Conservation (phyloP, 2,797 vertebrate species). For the Enteromius thamalakanensis region DNA sequence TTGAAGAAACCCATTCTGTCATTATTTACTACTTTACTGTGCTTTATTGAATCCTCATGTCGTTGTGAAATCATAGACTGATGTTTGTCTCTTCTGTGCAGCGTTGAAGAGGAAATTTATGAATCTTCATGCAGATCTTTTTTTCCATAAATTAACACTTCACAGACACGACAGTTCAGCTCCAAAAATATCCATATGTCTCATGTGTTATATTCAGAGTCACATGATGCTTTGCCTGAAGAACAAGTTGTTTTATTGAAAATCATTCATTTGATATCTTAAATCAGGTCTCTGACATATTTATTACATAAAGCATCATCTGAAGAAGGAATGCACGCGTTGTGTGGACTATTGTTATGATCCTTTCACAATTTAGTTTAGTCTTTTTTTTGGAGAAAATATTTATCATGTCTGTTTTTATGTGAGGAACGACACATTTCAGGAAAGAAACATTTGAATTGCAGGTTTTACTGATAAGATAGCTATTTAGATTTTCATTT, state of each 20-base stretch:
- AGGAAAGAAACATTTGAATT: neutral
- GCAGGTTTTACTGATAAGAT: neutral
- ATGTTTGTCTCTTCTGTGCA: neutral
- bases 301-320: too few species aligned
- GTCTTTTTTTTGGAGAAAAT: neutral
- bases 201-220: neutral
- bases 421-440: too few species aligned
- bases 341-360: neutral
- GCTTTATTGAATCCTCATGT: neutral
- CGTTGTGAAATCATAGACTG: neutral
- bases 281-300: neutral
- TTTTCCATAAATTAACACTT: neutral
- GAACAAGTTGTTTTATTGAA: neutral
- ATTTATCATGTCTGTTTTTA: neutral
- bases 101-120: neutral
- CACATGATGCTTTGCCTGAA: neutral
- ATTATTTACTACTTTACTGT: neutral
- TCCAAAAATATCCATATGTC: neutral
- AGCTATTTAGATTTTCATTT: neutral
- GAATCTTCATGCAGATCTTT: neutral
- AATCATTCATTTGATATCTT: neutral
- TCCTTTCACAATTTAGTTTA: neutral
- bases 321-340: too few species aligned
- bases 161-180: neutral
- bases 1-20: neutral